Evolutionary conservation across 2,888 invertebrate genomes (phyloP).

Genomic region (Sesia apiformis): DNA sequence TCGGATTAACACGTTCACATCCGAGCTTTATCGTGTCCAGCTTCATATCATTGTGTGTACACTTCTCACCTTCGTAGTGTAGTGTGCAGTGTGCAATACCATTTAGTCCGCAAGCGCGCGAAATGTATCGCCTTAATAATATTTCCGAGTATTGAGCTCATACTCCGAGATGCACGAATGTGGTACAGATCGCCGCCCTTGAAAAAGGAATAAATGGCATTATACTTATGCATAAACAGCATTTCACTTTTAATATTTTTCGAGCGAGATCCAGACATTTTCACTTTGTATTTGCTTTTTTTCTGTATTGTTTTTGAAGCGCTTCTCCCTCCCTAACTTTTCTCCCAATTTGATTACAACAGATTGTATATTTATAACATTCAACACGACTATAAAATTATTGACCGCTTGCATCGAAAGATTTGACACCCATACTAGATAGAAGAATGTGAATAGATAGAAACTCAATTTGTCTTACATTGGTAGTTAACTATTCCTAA

Average conservation of each 20-base stretch:
- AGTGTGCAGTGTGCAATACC: slow-evolving; percentile 10
- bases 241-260: no score
- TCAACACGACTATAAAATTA: no score
- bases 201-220: slow-evolving; percentile 16
- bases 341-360: no score
- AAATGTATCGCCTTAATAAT: slow-evolving; percentile 32
- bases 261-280: not conserved
- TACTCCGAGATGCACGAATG: slow-evolving; percentile 50
- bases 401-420: no score
- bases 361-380: no score
- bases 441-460: no score
- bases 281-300: not conserved
- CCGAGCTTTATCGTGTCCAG: slow-evolving; percentile 43
- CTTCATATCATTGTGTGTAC: slow-evolving; percentile 38
- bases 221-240: no score
- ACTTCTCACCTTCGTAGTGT: slow-evolving; percentile 26
- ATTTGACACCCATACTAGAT: no score
- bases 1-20: slow-evolving; percentile 69
- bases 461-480: no score
- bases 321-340: no score
- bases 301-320: not conserved
- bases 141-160: slow-evolving; percentile 66
- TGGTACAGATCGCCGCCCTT: slow-evolving; percentile 28
- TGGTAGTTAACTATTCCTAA: no score
- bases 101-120: slow-evolving; percentile 22